Evolutionary conservation across 2,888 invertebrate genomes (phyloP).

Genomic region (Melanargia galathea): DNA sequence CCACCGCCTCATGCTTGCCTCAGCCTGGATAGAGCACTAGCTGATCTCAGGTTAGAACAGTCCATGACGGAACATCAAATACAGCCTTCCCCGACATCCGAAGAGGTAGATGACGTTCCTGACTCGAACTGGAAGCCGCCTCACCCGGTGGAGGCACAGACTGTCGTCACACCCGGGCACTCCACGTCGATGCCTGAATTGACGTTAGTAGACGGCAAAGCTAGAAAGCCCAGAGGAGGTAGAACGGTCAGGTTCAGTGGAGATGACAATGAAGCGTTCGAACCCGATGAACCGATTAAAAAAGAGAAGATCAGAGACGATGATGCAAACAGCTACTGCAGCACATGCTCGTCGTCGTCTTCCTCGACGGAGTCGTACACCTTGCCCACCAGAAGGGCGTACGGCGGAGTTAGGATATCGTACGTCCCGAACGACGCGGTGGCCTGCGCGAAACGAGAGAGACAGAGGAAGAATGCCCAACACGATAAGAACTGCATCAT

Average conservation of each 20-base stretch:
- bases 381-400: constrained; percentile 90
- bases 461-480: constrained; percentile 82
- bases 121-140: constrained; percentile 81
- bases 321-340: constrained; percentile 89
- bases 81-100: constrained; percentile 77
- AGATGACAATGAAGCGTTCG: constrained; percentile 76
- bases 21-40: constrained; percentile 71
- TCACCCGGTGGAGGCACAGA: constrained; percentile 74
- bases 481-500: constrained; percentile 93
- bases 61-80: constrained; percentile 86
- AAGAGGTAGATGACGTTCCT: constrained; percentile 59
- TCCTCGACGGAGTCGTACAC: constrained; percentile 95
- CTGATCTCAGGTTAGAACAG: constrained; percentile 84
- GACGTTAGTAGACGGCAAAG: constrained; percentile 75
- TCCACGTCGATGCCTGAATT: constrained; percentile 77
- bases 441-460: constrained; percentile 89
- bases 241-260: constrained; percentile 74
- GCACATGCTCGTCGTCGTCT: constrained; percentile 95
- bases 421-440: constrained; percentile 96
- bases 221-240: constrained; percentile 63
- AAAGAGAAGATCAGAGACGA: constrained; percentile 76
- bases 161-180: constrained; percentile 79
- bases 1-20: constrained; percentile 73
- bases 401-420: constrained; percentile 94
- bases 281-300: constrained; percentile 68